Base-by-base conservation (phyloP, 2,113 vertebrate species). In the Mormyrus iriodes region DNA sequence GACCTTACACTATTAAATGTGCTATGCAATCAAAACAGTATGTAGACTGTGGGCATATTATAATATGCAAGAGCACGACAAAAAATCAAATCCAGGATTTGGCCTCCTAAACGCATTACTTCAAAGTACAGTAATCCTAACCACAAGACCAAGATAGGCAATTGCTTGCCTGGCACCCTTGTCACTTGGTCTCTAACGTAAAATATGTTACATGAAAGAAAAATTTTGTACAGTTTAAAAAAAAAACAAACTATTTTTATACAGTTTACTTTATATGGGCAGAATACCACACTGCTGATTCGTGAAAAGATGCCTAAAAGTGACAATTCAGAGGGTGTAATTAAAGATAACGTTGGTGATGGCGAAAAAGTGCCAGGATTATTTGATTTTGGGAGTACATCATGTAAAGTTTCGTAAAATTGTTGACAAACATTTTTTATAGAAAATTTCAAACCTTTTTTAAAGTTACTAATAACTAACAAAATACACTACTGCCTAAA, bases 21-120 rank as follows among this genome's bases (percentile, higher is more conserved):
- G 42, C 42, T 53, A 35, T 86, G 48, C 6, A 52, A 51, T 13
- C 27, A 52, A 86, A 53, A 86, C 85, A 86, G 51, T 27, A 52
- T 51, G 51, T 39, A 86, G 8, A 48, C 8, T 84, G 42, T 35
- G 4, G 27, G 51, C 51, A 86, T 53, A 53, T 86, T 55, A 53
- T 35, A 86, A 86, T 42, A 49, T 31, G 19, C 24, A 86, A 55
- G 13, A 53, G n/a, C 15, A 35, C 48, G 55, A 31, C 52, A 86
- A 86, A 86, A 19, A 27, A 24, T 44, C 58, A 39, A 87, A 61
- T 87, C 86, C 52, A 46, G 53, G 86, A 65, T 87, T 87, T 87
- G 42, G 53, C 55, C 31, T 87, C 42, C 53, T 87, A 61, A 61
- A 87, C 21, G 6, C 39, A 42, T n/a, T 61, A 44, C 39, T 31